Evolutionary conservation across 2,888 invertebrate genomes (phyloP).

Genomic region (Himalopsyche anomala): DNA sequence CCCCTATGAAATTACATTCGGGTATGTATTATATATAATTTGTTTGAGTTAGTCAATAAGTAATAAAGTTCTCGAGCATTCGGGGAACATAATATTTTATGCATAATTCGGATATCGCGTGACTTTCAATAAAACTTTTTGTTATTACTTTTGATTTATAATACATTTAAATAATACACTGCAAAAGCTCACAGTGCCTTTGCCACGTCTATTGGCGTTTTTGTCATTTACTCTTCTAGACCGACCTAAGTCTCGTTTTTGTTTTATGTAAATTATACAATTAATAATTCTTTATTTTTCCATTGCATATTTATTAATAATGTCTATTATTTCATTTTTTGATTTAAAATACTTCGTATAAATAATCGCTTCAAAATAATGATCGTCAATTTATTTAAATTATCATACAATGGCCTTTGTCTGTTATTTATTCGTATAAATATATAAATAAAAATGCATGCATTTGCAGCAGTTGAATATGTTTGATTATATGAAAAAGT

Average conservation of each 20-base stretch:
- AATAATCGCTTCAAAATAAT: slow-evolving; percentile 50
- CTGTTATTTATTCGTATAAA: slow-evolving; percentile 33
- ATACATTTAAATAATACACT: neutral
- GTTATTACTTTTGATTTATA: slow-evolving; percentile 2
- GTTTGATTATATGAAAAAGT: neutral
- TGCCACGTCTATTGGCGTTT: neutral
- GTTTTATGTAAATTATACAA: slow-evolving; percentile 47
- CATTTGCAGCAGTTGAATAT: neutral
- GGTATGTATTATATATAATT: neutral
- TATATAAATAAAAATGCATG: slow-evolving; percentile 28
- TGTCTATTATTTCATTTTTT: slow-evolving; percentile 35
- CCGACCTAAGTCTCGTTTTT: neutral
- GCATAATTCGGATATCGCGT: slow-evolving; percentile 31
- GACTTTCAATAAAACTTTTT: neutral
- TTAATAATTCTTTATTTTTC: neutral
- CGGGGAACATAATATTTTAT: slow-evolving; percentile 3
- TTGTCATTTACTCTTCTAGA: neutral
- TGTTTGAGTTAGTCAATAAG: slow-evolving; percentile 17
- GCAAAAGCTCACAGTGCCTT: neutral
- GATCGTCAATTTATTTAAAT: slow-evolving; percentile 55
- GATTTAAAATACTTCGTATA: slow-evolving; percentile 50
- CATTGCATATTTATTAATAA: slow-evolving; percentile 55
- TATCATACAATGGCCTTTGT: slow-evolving; percentile 63
- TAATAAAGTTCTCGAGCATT: neutral
- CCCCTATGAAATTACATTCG: slow-evolving; percentile 17